A percentile compares a stretch with the other conserved stretches of the same genome.
phyloP scores from a whole-genome alignment of 2,113 vertebrate species.

The Rhombomys opimus region DNA sequence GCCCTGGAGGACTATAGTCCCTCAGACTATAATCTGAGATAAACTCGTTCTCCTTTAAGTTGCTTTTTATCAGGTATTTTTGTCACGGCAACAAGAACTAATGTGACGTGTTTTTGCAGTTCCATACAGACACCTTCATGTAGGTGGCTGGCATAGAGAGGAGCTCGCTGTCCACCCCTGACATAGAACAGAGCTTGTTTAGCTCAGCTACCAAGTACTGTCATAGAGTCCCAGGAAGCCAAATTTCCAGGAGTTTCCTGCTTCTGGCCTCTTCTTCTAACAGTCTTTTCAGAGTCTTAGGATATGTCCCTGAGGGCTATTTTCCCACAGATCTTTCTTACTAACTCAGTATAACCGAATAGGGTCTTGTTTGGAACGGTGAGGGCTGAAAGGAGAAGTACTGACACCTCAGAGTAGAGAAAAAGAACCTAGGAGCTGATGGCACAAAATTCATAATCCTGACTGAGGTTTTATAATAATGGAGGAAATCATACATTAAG shows the following conservation, averaged over 20 bases:
- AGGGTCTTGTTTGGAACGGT: neutral
- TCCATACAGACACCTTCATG: neutral
- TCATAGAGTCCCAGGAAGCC: neutral
- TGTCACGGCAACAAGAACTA: neutral
- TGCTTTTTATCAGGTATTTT: neutral
- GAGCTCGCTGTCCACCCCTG: neutral
- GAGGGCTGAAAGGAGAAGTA: neutral
- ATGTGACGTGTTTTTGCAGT: neutral
- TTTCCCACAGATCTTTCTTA: neutral
- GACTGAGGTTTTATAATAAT: neutral
- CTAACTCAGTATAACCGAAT: neutral
- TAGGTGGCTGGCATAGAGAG: neutral
- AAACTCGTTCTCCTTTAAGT: neutral
- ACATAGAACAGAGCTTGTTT: neutral
- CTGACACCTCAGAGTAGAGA: neutral
- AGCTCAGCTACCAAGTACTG: neutral
- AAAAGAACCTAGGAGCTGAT: neutral
- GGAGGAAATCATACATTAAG: neutral
- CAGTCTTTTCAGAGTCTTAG: neutral
- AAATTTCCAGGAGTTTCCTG: neutral
- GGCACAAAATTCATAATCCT: neutral
- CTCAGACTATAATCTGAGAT: neutral
- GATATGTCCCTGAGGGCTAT: accelerated
- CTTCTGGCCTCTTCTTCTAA: neutral
- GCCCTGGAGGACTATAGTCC: neutral